Evolutionary conservation across 30 jellyfish, hydroid and myxozoan genomes (phyloP).

Genomic region (Morbakka virulenta): DNA sequence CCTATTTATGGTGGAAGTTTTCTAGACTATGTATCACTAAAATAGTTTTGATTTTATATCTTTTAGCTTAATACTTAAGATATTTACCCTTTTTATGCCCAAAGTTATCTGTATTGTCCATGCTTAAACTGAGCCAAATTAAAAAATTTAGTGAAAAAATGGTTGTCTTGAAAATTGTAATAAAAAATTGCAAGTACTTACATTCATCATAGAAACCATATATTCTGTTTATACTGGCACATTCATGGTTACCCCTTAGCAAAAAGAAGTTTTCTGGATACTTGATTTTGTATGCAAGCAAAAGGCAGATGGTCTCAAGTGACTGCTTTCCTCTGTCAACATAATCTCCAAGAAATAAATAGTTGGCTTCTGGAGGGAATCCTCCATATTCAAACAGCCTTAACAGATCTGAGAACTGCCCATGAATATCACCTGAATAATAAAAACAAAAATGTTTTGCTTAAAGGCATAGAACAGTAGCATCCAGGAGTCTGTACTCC

Average conservation of each 20-base stretch:
- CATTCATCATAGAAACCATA: constrained; percentile 99
- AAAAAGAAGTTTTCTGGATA: constrained; percentile 99
- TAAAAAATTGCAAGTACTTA: constrained; percentile 16
- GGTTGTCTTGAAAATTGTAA: too few species aligned
- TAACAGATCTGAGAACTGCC: constrained; percentile 93
- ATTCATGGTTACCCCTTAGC: constrained; percentile 98
- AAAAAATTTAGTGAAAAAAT: too few species aligned
- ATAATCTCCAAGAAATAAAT: constrained; percentile 96
- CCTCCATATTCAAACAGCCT: constrained; percentile 99
- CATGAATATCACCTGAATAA: constrained; percentile 96
- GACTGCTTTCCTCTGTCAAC: constrained; percentile 99
- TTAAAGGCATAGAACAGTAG: too few species aligned
- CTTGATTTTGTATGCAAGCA: constrained; percentile 96
- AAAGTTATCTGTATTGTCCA: too few species aligned
- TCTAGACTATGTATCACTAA: too few species aligned
- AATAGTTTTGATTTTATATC: too few species aligned
- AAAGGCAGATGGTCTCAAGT: constrained; percentile 92
- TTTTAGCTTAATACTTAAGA: too few species aligned
- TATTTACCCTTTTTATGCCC: too few species aligned
- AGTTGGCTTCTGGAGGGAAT: constrained; percentile 99
- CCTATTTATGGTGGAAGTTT: too few species aligned
- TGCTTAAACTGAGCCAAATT: too few species aligned
- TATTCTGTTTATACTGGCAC: constrained; percentile 99
- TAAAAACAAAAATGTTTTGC: neutral
- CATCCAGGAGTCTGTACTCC: too few species aligned